These are phyloP conservation scores for Polypterus bichir DNA, from an alignment of 2,113 vertebrate genomes.

Conservation along the genomic window DNA sequence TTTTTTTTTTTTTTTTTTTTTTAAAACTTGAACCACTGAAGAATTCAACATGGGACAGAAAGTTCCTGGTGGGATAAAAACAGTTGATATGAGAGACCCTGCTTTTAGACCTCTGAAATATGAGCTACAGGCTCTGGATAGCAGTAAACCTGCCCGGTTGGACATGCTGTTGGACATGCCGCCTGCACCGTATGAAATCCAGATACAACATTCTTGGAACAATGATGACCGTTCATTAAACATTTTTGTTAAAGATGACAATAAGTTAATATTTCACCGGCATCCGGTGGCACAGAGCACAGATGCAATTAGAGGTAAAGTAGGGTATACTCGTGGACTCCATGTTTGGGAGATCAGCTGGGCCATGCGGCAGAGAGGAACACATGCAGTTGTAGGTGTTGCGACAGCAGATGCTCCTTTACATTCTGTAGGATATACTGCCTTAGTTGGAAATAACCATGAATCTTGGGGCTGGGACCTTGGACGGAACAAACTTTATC, in stretches of 20 bases:
- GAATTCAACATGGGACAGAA: slow-evolving; percentile 81
- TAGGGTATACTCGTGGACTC: slow-evolving; percentile 84
- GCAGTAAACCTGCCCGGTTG: slow-evolving; percentile 80
- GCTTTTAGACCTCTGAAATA: slow-evolving; percentile 79
- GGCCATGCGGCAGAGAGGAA: slow-evolving; percentile 91
- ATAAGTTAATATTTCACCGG: slow-evolving; percentile 88
- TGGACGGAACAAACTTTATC: slow-evolving; percentile 91
- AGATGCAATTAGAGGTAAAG: slow-evolving; percentile 79
- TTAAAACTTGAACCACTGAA: no score
- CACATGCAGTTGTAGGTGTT: slow-evolving; percentile 86
- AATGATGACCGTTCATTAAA: slow-evolving; percentile 89
- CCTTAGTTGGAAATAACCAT: slow-evolving; percentile 79
- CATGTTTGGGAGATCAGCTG: slow-evolving; percentile 97
- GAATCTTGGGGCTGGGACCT: slow-evolving; percentile 98
- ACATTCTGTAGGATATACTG: slow-evolving; percentile 90
- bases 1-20: not conserved
- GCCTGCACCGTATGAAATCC: slow-evolving; percentile 52
- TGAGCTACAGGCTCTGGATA: slow-evolving; percentile 81
- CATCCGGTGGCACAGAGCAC: slow-evolving; percentile 97
- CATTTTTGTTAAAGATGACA: slow-evolving; percentile 94
- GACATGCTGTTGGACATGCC: slow-evolving; percentile 95
- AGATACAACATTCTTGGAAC: slow-evolving; percentile 89
- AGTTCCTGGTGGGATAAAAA: slow-evolving; percentile 92
- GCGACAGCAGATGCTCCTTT: slow-evolving; percentile 76
- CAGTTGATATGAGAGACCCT: slow-evolving; percentile 91